Evolutionary conservation across 2,888 invertebrate genomes (phyloP).

Genomic region (Thalpophila matura): DNA sequence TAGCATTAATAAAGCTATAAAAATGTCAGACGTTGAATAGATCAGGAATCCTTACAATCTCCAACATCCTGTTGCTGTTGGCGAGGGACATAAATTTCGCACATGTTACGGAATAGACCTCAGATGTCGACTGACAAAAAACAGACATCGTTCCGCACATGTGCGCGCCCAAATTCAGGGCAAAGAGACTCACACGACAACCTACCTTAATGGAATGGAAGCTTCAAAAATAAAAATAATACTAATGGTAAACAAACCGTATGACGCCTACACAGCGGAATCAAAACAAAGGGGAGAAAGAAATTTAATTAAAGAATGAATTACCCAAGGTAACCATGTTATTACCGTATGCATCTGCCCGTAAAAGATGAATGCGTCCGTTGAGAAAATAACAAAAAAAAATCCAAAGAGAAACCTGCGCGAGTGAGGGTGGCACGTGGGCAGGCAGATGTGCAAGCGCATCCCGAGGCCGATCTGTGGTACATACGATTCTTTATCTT

Average conservation of each 20-base stretch:
- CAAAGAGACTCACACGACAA: conserved; percentile 71
- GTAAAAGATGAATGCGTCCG: conserved; percentile 85
- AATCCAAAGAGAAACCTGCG: conserved; percentile 81
- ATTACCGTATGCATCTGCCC: conserved; percentile 85
- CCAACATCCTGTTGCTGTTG: conserved; percentile 75
- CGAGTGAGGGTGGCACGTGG: conserved; percentile 88
- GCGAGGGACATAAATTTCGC: conserved; percentile 77
- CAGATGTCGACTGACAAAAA: conserved; percentile 86
- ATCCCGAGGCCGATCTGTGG: conserved; percentile 74
- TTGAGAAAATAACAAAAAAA: conserved; percentile 81
- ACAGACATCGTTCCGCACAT: conserved; percentile 80
- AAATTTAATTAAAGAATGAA: conserved; percentile 85
- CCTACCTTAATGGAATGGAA: conserved; percentile 62
- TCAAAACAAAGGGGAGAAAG: conserved; percentile 74
- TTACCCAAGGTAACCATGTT: conserved; percentile 80
- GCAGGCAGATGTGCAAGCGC: conserved; percentile 87
- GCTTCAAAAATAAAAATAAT: conserved; percentile 61
- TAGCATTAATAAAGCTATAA: conserved; percentile 47
- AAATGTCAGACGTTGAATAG: conserved; percentile 47
- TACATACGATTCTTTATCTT: conserved; percentile 79
- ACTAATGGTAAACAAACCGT: conserved; percentile 68
- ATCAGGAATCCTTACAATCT: conserved; percentile 74
- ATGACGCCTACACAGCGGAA: conserved; percentile 70
- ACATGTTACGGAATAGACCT: conserved; percentile 83
- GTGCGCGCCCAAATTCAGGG: conserved; percentile 78